Evolutionary conservation across 2,888 invertebrate genomes (phyloP).

Genomic region (Cephus pulcher): DNA sequence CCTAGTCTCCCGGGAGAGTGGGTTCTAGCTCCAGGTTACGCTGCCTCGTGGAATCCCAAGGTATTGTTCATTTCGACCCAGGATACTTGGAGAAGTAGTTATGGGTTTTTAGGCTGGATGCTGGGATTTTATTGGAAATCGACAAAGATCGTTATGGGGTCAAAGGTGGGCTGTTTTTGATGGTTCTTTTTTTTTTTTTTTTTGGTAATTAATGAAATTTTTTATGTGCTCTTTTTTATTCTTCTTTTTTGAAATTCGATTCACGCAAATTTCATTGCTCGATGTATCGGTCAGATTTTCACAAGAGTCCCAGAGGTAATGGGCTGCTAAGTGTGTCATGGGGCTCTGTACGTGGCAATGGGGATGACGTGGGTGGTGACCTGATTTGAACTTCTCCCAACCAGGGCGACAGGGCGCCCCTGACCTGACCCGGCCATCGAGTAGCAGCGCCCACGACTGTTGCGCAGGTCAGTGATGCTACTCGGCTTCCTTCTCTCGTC

Average conservation of each 20-base stretch:
- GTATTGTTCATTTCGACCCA: neutral
- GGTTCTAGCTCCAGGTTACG: constrained; percentile 2
- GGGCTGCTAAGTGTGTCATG: constrained; percentile 21
- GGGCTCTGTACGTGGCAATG: constrained; percentile 4
- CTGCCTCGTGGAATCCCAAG: neutral
- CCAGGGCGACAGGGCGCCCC: constrained; percentile 37
- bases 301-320: neutral
- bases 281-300: neutral
- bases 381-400: constrained; percentile 45
- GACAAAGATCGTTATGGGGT: neutral
- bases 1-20: constrained; percentile 50
- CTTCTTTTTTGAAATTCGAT: neutral
- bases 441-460: constrained; percentile 40
- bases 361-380: constrained; percentile 44
- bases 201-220: too few species aligned
- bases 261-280: neutral
- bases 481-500: neutral
- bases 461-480: constrained; percentile 52
- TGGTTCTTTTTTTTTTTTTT: too few species aligned
- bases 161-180: neutral
- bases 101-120: neutral
- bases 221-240: neutral
- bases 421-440: constrained; percentile 46
- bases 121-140: neutral
- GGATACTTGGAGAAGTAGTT: neutral